These are phyloP conservation scores for Bufo bufo DNA, from an alignment of 2,113 vertebrate species.

Conservation along the genomic window DNA sequence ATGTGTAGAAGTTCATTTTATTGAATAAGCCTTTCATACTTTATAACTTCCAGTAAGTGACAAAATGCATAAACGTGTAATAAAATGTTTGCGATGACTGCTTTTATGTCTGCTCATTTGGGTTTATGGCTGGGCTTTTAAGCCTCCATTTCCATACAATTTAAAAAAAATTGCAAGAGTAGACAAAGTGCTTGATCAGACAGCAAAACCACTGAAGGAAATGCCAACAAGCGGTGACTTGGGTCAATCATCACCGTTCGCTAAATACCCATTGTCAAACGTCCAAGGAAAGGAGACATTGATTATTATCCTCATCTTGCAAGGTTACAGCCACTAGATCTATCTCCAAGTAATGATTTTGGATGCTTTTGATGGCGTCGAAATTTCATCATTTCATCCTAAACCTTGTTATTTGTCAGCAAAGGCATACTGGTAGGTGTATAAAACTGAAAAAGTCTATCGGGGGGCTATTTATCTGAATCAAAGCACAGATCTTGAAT, in stretches of 20 bases:
- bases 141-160: slow-evolving; percentile 47
- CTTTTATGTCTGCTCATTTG: slow-evolving; percentile 47
- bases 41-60: slow-evolving; percentile 57
- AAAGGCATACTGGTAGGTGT: background rate
- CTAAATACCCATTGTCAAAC: background rate
- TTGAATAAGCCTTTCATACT: slow-evolving; percentile 53
- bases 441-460: background rate
- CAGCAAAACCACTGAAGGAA: background rate
- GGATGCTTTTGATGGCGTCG: background rate
- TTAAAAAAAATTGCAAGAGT: slow-evolving; percentile 5
- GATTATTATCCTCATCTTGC: background rate
- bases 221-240: background rate
- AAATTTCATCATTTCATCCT: background rate
- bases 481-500: no score
- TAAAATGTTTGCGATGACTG: slow-evolving; percentile 41
- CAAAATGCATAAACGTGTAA: slow-evolving; percentile 51
- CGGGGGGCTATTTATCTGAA: background rate
- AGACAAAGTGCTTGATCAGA: background rate
- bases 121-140: slow-evolving; percentile 49
- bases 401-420: background rate
- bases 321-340: background rate
- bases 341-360: background rate
- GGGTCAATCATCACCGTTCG: slow-evolving; percentile 14
- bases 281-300: background rate
- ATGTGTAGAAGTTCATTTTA: slow-evolving; percentile 51